Evolutionary conservation across 2,113 vertebrate species (phyloP).

Genomic region (Gambusia affinis): DNA sequence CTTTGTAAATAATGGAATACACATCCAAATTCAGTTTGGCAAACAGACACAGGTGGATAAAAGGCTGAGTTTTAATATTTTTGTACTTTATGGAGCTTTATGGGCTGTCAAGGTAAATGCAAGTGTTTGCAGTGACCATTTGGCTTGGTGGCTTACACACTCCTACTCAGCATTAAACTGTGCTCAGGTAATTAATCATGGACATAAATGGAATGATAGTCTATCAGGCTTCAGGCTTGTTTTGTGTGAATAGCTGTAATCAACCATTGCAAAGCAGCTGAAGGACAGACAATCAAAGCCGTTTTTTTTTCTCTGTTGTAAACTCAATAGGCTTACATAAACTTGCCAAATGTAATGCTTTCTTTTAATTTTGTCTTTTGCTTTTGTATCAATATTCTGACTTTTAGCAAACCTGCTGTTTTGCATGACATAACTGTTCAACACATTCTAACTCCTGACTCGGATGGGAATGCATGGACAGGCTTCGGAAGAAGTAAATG

Average conservation of each 20-base stretch:
- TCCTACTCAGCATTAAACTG: slow-evolving; percentile 36
- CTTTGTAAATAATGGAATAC: slow-evolving; percentile 7
- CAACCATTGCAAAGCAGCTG: slow-evolving; percentile 29
- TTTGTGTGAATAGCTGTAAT: slow-evolving; percentile 45
- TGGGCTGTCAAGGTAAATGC: slow-evolving; percentile 40
- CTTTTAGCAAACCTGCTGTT: slow-evolving; percentile 20
- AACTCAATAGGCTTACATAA: slow-evolving; percentile 13
- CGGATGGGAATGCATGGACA: slow-evolving; percentile 20
- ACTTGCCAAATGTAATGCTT: not conserved
- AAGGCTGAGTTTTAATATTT: slow-evolving; percentile 14
- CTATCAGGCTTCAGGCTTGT: slow-evolving; percentile 27
- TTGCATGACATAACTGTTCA: slow-evolving; percentile 2
- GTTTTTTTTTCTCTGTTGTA: slow-evolving; percentile 14
- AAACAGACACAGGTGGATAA: slow-evolving; percentile 21
- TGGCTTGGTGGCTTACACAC: slow-evolving; percentile 14
- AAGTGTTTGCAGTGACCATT: slow-evolving; percentile 27
- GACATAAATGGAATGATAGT: slow-evolving; percentile 27
- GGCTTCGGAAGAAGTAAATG: slow-evolving; percentile 7
- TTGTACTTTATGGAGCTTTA: slow-evolving; percentile 33
- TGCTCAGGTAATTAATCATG: slow-evolving; percentile 49
- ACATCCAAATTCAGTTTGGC: not conserved
- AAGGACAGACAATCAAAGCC: slow-evolving; percentile 34
- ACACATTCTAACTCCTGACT: no score
- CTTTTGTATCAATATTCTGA: slow-evolving; percentile 10
- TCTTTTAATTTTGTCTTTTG: not conserved